These are phyloP conservation scores for Deroplatys truncata DNA, from an alignment of 2,888 invertebrate species.

Conservation along the genomic window DNA sequence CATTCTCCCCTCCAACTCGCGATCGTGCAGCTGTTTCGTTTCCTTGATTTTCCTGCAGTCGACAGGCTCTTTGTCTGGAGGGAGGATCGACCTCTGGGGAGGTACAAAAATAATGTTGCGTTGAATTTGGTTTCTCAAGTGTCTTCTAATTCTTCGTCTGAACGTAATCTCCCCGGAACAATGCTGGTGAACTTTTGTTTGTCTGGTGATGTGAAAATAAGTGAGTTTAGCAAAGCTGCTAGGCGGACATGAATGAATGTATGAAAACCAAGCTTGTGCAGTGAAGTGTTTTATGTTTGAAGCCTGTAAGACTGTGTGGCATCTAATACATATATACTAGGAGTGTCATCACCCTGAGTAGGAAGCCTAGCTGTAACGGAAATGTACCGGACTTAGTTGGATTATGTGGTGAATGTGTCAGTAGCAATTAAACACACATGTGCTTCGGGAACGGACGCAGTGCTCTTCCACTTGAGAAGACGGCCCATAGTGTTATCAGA, in stretches of 20 bases:
- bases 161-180: not conserved
- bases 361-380: not conserved
- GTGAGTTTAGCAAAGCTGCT: not conserved
- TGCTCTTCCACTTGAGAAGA: not conserved
- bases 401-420: not conserved
- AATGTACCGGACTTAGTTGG: not conserved
- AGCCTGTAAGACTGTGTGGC: not conserved
- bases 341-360: not conserved
- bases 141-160: not conserved
- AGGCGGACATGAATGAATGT: not conserved
- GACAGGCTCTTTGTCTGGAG: constrained; percentile 28
- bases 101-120: not conserved
- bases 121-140: not conserved
- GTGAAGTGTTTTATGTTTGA: constrained; percentile 5
- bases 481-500: not conserved
- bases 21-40: constrained; percentile 30
- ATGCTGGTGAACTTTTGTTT: not conserved
- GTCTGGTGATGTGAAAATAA: not conserved
- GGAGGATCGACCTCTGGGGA: constrained; percentile 20
- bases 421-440: not conserved
- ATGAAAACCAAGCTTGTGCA: not conserved
- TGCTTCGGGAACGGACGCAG: not conserved
- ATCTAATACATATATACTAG: not conserved
- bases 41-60: constrained; percentile 30
- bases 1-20: constrained; percentile 13